These are phyloP conservation scores for Bubalus kerabau DNA, from an alignment of 2,113 vertebrate genomes.

Conservation along the genomic window DNA sequence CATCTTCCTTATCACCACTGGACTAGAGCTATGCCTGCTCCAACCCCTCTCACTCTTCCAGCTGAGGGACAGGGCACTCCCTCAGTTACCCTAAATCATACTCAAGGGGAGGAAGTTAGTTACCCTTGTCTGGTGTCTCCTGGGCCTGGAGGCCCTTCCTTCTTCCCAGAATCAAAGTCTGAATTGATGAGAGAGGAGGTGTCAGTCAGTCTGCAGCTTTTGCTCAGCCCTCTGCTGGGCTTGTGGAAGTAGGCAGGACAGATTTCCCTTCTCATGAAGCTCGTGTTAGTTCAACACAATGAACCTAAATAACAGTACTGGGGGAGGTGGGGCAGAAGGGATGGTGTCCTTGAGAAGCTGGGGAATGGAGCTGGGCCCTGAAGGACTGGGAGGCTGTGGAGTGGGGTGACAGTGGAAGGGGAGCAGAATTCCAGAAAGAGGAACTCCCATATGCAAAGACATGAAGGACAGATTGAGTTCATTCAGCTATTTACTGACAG, in stretches of 20 bases:
- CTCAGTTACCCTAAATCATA: background rate
- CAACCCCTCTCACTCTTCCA: background rate
- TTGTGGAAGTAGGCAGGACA: slow-evolving; percentile 27
- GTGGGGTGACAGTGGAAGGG: background rate
- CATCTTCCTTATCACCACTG: background rate
- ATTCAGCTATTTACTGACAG: background rate
- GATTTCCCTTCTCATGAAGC: background rate
- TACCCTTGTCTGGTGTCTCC: slow-evolving; percentile 25
- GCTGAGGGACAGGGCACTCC: background rate
- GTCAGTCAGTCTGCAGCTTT: background rate
- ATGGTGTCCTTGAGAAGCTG: background rate
- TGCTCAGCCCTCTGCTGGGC: background rate
- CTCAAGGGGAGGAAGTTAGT: background rate
- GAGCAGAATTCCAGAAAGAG: background rate
- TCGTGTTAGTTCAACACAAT: background rate
- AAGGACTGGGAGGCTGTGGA: background rate
- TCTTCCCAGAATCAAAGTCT: slow-evolving; percentile 37
- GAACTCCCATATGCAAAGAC: slow-evolving; percentile 13
- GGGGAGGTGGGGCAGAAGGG: background rate
- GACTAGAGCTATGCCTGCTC: background rate
- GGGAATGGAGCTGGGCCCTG: background rate
- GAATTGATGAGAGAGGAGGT: background rate
- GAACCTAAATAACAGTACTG: background rate
- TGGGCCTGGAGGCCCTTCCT: slow-evolving; percentile 9
- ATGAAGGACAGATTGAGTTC: background rate